Percentiles rank a stretch among this genome's conserved stretches.
Conservation (phyloP, 1,140 invertebrate genomes). For the Drosophila ficusphila region DNA sequence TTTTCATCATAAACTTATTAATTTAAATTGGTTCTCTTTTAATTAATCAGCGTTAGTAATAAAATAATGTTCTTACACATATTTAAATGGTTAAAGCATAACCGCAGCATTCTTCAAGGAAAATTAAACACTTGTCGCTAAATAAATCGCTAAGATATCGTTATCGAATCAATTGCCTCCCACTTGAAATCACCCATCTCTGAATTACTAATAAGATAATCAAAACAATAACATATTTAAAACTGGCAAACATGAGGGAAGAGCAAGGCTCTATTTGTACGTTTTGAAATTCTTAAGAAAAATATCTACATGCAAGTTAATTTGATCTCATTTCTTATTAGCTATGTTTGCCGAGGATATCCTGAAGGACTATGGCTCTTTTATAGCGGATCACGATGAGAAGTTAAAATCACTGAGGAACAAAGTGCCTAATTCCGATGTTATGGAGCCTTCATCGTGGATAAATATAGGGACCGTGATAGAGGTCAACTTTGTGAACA, state of each 20-base stretch:
- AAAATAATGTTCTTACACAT: too few relatives aligned
- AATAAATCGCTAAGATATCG: neutral
- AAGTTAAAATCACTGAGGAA: constrained; percentile 47
- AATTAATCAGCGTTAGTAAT: too few relatives aligned
- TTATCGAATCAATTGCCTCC: neutral
- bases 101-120: too few relatives aligned
- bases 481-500: constrained; percentile 41
- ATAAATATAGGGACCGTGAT: constrained; percentile 44
- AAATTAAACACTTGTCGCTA: too few relatives aligned
- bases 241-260: constrained; percentile 17
- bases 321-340: constrained; percentile 3
- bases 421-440: constrained; percentile 6
- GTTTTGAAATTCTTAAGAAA: neutral
- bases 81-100: neutral
- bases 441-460: neutral
- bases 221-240: constrained; percentile 18
- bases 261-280: constrained; percentile 28
- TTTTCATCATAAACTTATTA: too few relatives aligned
- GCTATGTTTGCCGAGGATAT: constrained; percentile 78
- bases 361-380: constrained; percentile 67
- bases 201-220: constrained; percentile 13
- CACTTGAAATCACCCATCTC: constrained; percentile 1
- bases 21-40: too few relatives aligned
- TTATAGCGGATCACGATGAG: constrained; percentile 66
- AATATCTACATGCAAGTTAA: too few relatives aligned